These are phyloP conservation scores for Seladonia tumulorum DNA, from an alignment of 2,888 invertebrate species.

Conservation along the genomic window DNA sequence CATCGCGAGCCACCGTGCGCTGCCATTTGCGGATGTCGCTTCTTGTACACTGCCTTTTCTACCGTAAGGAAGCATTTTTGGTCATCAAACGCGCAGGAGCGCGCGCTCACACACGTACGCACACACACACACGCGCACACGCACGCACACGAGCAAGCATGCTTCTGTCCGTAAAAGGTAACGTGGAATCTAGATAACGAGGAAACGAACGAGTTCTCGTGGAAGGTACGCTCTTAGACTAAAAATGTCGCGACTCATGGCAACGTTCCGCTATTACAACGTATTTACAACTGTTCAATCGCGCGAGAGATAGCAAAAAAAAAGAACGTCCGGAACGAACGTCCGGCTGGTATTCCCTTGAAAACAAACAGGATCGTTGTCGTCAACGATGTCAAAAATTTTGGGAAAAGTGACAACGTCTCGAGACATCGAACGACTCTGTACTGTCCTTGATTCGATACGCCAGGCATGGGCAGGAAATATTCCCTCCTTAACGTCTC, in stretches of 20 bases:
- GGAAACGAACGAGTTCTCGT: slow-evolving; percentile 45
- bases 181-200: slow-evolving; percentile 12
- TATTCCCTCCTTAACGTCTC: neutral
- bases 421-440: neutral
- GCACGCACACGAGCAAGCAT: slow-evolving; percentile 20
- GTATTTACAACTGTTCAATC: slow-evolving; percentile 34
- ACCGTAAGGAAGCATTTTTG: slow-evolving; percentile 48
- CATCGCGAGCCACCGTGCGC: slow-evolving; percentile 36
- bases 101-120: neutral
- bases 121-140: neutral
- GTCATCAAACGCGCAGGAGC: slow-evolving; percentile 15
- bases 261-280: slow-evolving; percentile 18
- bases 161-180: slow-evolving; percentile 12
- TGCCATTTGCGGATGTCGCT: neutral
- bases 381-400: slow-evolving; percentile 7
- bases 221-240: slow-evolving; percentile 33
- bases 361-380: neutral
- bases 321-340: neutral
- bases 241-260: slow-evolving; percentile 2
- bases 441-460: neutral
- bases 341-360: neutral
- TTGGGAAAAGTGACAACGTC: neutral
- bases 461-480: neutral
- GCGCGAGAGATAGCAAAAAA: slow-evolving; percentile 8
- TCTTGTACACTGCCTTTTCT: neutral